Percentiles rank a stretch among this genome's conserved stretches.
These are phyloP conservation scores for Calyptomena viridis DNA, from an alignment of 2,113 vertebrate species.

Conservation along the genomic window DNA sequence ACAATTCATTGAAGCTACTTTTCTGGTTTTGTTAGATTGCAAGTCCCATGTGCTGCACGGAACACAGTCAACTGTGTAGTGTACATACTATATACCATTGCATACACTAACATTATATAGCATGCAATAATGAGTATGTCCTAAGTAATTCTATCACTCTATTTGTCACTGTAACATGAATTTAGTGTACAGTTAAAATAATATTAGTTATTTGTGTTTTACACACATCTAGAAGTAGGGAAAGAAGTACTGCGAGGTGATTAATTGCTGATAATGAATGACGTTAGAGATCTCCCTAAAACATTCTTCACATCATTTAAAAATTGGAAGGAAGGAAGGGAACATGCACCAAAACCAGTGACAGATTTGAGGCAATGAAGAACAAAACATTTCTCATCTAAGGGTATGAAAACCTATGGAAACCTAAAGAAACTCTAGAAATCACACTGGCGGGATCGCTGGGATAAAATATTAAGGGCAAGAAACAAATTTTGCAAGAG, in stretches of 20 bases:
- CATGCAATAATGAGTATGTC: not conserved
- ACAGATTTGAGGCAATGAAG: not conserved
- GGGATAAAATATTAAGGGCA: not conserved
- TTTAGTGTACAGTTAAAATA: not conserved
- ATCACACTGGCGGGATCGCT: not conserved
- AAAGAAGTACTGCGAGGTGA: not conserved
- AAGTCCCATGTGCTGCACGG: not conserved
- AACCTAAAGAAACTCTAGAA: not conserved
- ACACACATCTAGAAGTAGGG: not conserved
- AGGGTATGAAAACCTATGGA: not conserved
- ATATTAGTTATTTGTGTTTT: not conserved
- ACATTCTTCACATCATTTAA: not conserved
- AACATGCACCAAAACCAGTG: not conserved
- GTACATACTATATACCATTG: not conserved
- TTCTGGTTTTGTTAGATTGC: not conserved
- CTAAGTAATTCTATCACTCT: not conserved
- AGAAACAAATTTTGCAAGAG: slow-evolving; percentile 6
- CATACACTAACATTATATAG: not conserved
- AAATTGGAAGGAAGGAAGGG: not conserved
- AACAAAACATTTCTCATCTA: not conserved
- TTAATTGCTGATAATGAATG: not conserved
- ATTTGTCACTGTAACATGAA: not conserved
- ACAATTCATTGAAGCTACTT: not conserved
- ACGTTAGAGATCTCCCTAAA: not conserved
- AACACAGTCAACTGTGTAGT: not conserved